Evolutionary conservation across 2,888 invertebrate genomes (phyloP).

Genomic region (Drosophila sordidula): DNA sequence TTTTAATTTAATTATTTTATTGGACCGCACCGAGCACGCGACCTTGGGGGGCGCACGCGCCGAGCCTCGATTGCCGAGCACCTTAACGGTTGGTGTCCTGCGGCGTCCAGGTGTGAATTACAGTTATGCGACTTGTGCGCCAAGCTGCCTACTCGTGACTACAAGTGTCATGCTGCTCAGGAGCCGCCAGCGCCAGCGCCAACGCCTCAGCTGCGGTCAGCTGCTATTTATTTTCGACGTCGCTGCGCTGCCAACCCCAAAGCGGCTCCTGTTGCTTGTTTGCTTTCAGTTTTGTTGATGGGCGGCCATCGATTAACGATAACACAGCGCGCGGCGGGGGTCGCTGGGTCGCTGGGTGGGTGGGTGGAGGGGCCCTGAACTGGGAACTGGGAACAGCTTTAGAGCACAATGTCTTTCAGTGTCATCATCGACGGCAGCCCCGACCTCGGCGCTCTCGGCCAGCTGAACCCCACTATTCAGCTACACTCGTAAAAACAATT

Average conservation of each 20-base stretch:
- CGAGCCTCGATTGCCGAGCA: background rate
- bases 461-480: constrained; percentile 17
- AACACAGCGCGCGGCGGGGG: constrained; percentile 44
- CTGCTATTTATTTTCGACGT: constrained; percentile 16
- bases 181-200: constrained; percentile 62
- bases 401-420: constrained; percentile 49
- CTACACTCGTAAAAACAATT: constrained; percentile 55
- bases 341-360: background rate
- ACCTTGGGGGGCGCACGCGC: constrained; percentile 57
- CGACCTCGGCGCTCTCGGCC: constrained; percentile 46
- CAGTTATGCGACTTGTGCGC: constrained; percentile 57
- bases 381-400: background rate
- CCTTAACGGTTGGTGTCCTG: constrained; percentile 14
- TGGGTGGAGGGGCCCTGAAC: too few relatives aligned
- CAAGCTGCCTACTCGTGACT: constrained; percentile 61
- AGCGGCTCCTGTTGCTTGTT: constrained; percentile 74
- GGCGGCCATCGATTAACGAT: constrained; percentile 77
- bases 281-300: constrained; percentile 70
- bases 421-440: constrained; percentile 59
- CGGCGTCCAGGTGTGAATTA: constrained; percentile 59
- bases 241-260: constrained; percentile 45
- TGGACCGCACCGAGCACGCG: constrained; percentile 15
- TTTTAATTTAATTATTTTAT: constrained; percentile 48
- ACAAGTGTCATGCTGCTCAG: constrained; percentile 67
- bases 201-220: constrained; percentile 9